Conservation (phyloP, 64 coral and sea anemone species). For the Pocillopora damicornis region DNA sequence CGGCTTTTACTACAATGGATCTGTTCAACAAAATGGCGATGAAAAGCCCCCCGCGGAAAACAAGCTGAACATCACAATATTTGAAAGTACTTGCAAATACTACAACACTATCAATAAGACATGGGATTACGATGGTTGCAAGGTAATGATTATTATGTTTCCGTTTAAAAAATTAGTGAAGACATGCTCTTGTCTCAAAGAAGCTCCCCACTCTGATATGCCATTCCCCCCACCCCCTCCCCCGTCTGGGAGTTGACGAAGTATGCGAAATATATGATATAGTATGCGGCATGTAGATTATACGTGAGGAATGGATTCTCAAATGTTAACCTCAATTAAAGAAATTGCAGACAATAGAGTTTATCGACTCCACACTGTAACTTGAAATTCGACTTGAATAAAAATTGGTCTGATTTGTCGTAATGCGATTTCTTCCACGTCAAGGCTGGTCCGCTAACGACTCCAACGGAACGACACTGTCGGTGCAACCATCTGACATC, state of each 20-base stretch:
- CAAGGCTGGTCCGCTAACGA: conserved; percentile 80
- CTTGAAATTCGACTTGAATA: background rate
- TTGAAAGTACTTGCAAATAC: conserved; percentile 63
- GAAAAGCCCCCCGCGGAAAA: background rate
- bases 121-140: conserved; percentile 59
- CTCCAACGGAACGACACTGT: conserved; percentile 51
- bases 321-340: no score
- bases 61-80: conserved; percentile 39
- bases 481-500: conserved; percentile 81
- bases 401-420: background rate
- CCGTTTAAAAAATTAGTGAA: background rate
- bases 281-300: no score
- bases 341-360: no score
- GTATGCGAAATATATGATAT: no score
- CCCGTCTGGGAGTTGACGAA: no score
- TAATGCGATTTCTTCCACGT: background rate
- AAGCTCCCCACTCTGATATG: no score
- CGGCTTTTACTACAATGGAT: conserved; percentile 42
- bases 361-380: no score
- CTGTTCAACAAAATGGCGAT: background rate
- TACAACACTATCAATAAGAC: conserved; percentile 23
- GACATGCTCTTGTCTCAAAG: background rate
- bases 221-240: no score
- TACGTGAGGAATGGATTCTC: no score
- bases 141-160: conserved; percentile 28